Evolutionary conservation across 1,140 invertebrate species (phyloP).

Genomic region (Magallana ariakensis): DNA sequence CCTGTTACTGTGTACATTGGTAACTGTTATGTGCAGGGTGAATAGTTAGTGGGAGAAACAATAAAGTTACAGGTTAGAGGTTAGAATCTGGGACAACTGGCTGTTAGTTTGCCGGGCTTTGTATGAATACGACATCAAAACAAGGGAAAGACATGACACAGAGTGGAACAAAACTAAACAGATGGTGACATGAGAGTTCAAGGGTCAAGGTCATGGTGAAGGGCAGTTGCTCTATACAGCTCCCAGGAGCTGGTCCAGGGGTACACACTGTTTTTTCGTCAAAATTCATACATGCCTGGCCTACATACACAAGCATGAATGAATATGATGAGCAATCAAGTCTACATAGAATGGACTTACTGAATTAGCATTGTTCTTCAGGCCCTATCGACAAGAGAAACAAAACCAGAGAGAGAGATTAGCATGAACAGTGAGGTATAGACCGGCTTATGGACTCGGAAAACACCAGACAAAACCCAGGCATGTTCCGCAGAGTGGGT

Average conservation of each 20-base stretch:
- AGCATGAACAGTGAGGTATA: no score
- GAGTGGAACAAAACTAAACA: neutral
- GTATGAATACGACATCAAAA: slow-evolving; percentile 12
- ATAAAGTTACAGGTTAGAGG: no score
- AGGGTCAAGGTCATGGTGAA: neutral
- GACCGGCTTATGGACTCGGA: no score
- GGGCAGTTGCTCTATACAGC: neutral
- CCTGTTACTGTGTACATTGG: no score
- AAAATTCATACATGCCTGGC: slow-evolving; percentile 32
- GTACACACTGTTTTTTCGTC: slow-evolving; percentile 14
- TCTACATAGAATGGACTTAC: slow-evolving; percentile 58
- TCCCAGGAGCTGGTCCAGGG: neutral
- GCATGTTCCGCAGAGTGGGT: no score
- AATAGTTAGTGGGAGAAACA: no score
- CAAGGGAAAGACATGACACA: neutral
- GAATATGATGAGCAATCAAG: neutral
- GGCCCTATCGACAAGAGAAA: slow-evolving; percentile 66
- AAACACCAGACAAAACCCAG: no score
- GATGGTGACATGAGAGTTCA: neutral
- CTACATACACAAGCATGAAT: slow-evolving; percentile 19
- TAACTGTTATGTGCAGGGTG: no score
- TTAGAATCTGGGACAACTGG: no score
- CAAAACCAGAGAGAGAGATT: slow-evolving; percentile 16
- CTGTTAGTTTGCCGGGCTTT: neutral
- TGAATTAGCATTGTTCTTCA: slow-evolving; percentile 65